Percentiles rank a stretch among this genome's conserved stretches.
Conservation (phyloP, 2,113 vertebrate genomes). For the Pterocles orientalis region DNA sequence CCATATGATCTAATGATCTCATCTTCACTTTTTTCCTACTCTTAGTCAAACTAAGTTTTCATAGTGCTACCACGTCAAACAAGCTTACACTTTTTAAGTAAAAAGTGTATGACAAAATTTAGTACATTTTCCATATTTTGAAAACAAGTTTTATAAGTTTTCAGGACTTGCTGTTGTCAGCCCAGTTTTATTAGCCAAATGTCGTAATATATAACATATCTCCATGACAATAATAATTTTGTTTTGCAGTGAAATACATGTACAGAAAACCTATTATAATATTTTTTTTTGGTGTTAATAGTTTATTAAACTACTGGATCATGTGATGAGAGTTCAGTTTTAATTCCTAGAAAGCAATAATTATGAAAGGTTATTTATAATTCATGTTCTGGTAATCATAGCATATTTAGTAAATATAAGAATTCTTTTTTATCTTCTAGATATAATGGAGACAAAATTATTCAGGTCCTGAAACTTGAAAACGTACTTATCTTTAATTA, state of each 20-base stretch:
- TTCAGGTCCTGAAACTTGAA: not conserved
- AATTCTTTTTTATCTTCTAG: not conserved
- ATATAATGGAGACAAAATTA: not conserved
- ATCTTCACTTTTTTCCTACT: not conserved
- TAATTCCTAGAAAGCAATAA: not conserved
- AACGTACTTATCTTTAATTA: not conserved
- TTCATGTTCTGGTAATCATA: not conserved
- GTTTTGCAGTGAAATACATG: not conserved
- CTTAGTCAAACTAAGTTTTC: not conserved
- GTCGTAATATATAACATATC: not conserved
- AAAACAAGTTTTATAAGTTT: not conserved
- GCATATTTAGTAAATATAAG: not conserved
- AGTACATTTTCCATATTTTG: not conserved
- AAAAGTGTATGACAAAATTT: not conserved
- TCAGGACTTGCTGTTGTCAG: not conserved
- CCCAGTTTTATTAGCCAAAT: not conserved
- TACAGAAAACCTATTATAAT: not conserved
- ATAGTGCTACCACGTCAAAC: not conserved
- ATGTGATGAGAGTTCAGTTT: not conserved
- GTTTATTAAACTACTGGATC: not conserved
- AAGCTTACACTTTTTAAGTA: not conserved
- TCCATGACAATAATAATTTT: not conserved
- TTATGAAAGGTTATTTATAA: not conserved
- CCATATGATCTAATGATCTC: not conserved
- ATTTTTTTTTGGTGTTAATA: not conserved